Conservation (phyloP, 2,888 invertebrate genomes). For the Patella depressa region DNA sequence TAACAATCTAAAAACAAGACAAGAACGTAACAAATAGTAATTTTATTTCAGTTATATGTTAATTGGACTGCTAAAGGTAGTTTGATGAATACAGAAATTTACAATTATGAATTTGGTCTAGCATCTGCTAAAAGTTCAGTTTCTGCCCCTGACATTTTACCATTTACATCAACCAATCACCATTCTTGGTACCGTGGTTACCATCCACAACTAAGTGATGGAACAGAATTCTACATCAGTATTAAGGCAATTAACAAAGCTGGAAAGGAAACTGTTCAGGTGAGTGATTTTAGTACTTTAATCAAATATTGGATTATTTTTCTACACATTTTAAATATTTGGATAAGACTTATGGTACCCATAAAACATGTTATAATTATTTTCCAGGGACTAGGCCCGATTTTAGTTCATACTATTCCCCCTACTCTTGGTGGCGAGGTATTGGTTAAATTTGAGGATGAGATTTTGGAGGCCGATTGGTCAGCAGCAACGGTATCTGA, state of each 20-base stretch:
- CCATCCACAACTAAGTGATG: constrained; percentile 47
- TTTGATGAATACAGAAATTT: constrained; percentile 40
- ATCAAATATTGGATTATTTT: no score
- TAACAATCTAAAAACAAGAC: no score
- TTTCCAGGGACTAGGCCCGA: constrained; percentile 38
- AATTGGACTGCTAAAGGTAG: constrained; percentile 44
- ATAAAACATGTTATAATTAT: neutral
- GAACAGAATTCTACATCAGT: constrained; percentile 45
- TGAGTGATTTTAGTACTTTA: constrained; percentile 5
- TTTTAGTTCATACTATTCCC: constrained; percentile 31
- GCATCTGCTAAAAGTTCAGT: constrained; percentile 16
- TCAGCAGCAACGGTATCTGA: constrained; percentile 35
- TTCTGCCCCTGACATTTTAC: constrained; percentile 39
- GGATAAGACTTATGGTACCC: no score
- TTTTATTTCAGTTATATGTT: constrained; percentile 35
- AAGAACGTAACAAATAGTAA: no score
- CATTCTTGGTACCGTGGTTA: constrained; percentile 39
- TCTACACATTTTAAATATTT: no score
- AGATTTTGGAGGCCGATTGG: constrained; percentile 41
- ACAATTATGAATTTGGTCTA: constrained; percentile 49
- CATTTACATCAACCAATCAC: constrained; percentile 42
- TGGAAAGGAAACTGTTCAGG: constrained; percentile 32
- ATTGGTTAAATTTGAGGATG: constrained; percentile 13
- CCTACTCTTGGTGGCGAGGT: constrained; percentile 33
- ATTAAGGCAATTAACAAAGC: constrained; percentile 50